A percentile compares a stretch with the other conserved stretches of the same genome.
phyloP scores from a whole-genome alignment of 2,797 vertebrate species.

The Bovichtus variegatus region DNA sequence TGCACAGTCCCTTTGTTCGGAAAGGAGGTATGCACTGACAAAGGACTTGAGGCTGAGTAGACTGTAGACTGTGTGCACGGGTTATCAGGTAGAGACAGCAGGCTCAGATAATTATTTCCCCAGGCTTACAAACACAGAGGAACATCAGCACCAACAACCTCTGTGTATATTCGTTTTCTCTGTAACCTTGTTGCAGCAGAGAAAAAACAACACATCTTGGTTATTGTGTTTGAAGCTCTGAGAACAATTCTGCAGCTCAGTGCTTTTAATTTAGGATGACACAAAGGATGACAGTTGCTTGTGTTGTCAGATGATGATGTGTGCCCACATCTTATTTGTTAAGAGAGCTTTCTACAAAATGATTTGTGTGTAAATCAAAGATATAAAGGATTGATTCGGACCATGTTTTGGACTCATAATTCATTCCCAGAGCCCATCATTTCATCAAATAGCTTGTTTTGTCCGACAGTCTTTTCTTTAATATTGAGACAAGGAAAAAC shows the following conservation, averaged over 20 bases:
- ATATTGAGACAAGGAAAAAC: not conserved
- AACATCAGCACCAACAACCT: conserved; percentile 12
- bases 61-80: not conserved
- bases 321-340: not conserved
- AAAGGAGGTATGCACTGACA: not conserved
- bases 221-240: conserved; percentile 1
- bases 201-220: conserved; percentile 7
- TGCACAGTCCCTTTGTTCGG: conserved; percentile 14
- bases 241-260: not conserved
- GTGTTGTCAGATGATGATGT: conserved; percentile 4
- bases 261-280: not conserved
- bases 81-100: conserved; percentile 36
- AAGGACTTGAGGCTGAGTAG: not conserved
- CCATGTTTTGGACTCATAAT: not conserved
- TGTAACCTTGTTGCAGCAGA: conserved; percentile 18
- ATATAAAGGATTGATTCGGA: not conserved
- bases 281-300: not conserved
- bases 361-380: not conserved
- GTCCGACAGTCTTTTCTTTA: not conserved
- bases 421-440: not conserved
- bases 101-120: conserved; percentile 42
- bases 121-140: conserved; percentile 15
- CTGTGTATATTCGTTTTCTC: not conserved
- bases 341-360: not conserved
- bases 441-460: not conserved